phyloP scores from a whole-genome alignment of 2,888 invertebrate genomes.

The Archaeoteleia sp. region DNA sequence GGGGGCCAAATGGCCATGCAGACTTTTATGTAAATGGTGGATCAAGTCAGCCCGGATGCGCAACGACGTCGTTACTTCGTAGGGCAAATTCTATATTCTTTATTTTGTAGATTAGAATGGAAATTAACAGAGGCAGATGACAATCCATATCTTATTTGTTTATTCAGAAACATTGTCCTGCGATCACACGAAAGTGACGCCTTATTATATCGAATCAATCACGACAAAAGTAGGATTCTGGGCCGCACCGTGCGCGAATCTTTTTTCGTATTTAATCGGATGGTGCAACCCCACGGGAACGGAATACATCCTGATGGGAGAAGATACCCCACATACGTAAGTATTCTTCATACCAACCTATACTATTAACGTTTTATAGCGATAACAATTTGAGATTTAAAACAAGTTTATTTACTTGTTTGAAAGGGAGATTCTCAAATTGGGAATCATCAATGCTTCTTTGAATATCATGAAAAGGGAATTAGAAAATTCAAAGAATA shows the following conservation, averaged over 20 bases:
- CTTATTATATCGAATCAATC: conserved; percentile 92
- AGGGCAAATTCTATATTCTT: conserved; percentile 76
- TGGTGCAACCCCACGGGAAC: conserved; percentile 88
- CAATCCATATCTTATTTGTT: conserved; percentile 12
- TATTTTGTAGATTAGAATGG: too few species aligned
- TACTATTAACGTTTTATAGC: too few species aligned
- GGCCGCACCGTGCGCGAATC: conserved; percentile 88
- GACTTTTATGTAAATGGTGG: conserved; percentile 94
- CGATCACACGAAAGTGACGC: conserved; percentile 93
- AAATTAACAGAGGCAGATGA: background rate
- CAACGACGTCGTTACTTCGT: conserved; percentile 88
- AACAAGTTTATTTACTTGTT: too few species aligned
- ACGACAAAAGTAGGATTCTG: conserved; percentile 87
- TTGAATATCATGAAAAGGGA: too few species aligned
- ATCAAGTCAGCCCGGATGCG: conserved; percentile 91
- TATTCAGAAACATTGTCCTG: conserved; percentile 87
- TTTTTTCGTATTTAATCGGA: conserved; percentile 88
- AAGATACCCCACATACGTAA: conserved; percentile 86
- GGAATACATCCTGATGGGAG: conserved; percentile 90
- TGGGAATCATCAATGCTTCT: too few species aligned
- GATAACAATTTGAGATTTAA: too few species aligned
- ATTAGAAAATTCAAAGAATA: too few species aligned
- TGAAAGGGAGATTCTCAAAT: too few species aligned
- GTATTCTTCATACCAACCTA: too few species aligned
- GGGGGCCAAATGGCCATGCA: conserved; percentile 92